These are phyloP conservation scores for Podargus strigoides DNA, from an alignment of 2,797 vertebrate genomes.

Conservation along the genomic window DNA sequence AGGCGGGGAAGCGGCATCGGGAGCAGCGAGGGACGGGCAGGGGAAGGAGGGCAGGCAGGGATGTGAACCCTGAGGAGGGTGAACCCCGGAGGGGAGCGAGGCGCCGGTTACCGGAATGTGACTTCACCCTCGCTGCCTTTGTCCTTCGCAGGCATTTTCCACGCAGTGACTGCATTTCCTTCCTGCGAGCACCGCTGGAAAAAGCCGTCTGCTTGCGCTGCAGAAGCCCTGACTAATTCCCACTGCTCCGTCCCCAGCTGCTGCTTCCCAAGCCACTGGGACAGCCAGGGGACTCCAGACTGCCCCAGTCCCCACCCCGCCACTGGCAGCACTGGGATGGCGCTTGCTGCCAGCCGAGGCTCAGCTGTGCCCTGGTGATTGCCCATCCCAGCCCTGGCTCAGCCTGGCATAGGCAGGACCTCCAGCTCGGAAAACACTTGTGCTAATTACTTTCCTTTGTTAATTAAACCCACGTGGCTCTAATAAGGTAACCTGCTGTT, in stretches of 20 bases:
- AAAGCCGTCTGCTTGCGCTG: conserved; percentile 40
- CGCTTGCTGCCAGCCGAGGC: not conserved
- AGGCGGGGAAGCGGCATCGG: not conserved
- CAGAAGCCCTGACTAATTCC: conserved; percentile 22
- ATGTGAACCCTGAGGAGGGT: too few species aligned
- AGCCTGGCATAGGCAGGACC: conserved; percentile 40
- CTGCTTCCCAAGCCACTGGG: not conserved
- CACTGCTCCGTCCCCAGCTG: not conserved
- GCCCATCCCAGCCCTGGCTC: not conserved
- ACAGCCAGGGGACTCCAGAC: not conserved
- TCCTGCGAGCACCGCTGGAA: conserved; percentile 66
- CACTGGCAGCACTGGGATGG: not conserved
- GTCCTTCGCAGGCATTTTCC: conserved; percentile 69
- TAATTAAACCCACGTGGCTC: conserved; percentile 77
- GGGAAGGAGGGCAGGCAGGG: not conserved
- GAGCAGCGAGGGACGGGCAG: conserved; percentile 2
- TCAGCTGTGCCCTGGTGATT: not conserved
- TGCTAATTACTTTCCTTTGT: conserved; percentile 77
- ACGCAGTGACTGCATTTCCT: conserved; percentile 72
- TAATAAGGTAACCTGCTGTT: conserved; percentile 83
- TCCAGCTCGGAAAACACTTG: conserved; percentile 20
- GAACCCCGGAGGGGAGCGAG: not conserved
- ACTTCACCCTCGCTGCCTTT: conserved; percentile 69
- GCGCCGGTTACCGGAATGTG: conserved; percentile 62
- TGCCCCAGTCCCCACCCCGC: fast-evolving